Evolutionary conservation across 2,113 vertebrate species (phyloP).

Genomic region (Aythya baeri): DNA sequence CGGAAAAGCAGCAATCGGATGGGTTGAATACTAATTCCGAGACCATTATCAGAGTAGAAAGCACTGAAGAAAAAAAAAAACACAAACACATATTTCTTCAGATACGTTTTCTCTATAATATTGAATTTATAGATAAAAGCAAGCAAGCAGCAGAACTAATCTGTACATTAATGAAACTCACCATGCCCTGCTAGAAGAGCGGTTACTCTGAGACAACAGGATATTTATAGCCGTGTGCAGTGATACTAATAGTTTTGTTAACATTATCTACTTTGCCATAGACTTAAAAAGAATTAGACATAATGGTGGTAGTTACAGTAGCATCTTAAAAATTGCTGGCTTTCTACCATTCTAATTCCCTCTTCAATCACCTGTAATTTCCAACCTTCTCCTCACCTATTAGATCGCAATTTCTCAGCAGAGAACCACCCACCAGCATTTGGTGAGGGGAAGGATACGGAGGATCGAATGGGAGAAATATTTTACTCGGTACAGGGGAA

Average conservation of each 20-base stretch:
- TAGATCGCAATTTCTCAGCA: neutral
- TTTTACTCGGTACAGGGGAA: neutral
- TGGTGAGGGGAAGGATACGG: neutral
- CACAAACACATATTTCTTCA: neutral
- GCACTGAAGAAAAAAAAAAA: neutral
- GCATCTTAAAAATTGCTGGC: neutral
- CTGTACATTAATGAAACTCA: constrained; percentile 38
- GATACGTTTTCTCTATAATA: constrained; percentile 11
- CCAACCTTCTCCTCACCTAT: neutral
- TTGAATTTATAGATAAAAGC: constrained; percentile 30
- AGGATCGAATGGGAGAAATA: neutral
- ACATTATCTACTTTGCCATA: neutral
- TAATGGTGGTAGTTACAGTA: neutral
- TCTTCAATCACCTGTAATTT: neutral
- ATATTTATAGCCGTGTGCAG: neutral
- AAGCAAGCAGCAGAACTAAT: constrained; percentile 1
- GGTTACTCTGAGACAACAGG: neutral
- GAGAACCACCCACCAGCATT: neutral
- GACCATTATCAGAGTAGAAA: neutral
- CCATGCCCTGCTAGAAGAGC: constrained; percentile 5
- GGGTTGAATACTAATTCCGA: constrained; percentile 18
- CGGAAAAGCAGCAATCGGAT: neutral
- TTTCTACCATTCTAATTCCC: neutral
- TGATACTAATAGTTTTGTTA: neutral
- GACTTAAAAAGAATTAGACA: neutral